These are phyloP conservation scores for Stegodyphus mimosarum DNA, from an alignment of 1,140 invertebrate species.

Conservation along the genomic window DNA sequence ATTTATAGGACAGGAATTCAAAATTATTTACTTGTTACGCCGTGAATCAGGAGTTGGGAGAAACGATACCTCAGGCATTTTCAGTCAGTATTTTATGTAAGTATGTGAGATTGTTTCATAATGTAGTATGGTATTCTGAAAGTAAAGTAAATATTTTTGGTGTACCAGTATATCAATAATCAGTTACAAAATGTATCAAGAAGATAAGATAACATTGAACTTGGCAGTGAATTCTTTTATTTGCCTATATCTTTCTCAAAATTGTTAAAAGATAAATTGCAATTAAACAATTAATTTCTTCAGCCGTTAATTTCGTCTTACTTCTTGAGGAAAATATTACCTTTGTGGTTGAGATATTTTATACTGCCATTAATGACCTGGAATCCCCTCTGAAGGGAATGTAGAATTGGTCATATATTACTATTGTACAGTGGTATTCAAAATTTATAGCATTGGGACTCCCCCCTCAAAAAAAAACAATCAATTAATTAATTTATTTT, in stretches of 20 bases:
- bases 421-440: too few relatives aligned
- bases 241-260: not conserved
- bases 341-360: too few relatives aligned
- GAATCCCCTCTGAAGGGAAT: too few relatives aligned
- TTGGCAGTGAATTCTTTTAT: not conserved
- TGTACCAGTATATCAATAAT: not conserved
- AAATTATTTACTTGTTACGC: slow-evolving; percentile 86
- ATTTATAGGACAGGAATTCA: slow-evolving; percentile 75
- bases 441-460: too few relatives aligned
- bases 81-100: slow-evolving; percentile 93
- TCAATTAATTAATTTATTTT: too few relatives aligned
- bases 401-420: too few relatives aligned
- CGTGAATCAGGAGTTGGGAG: slow-evolving; percentile 78
- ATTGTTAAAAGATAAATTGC: not conserved
- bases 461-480: too few relatives aligned
- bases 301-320: too few relatives aligned
- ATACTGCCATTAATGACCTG: too few relatives aligned
- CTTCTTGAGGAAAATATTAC: too few relatives aligned
- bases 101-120: slow-evolving; percentile 69
- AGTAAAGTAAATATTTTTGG: not conserved
- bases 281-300: too few relatives aligned
- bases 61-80: slow-evolving; percentile 86
- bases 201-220: not conserved
- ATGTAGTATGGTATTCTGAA: too few relatives aligned
- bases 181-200: not conserved